These are phyloP conservation scores for Neolamprologus hecqui DNA, from an alignment of 2,113 vertebrate genomes.

Conservation along the genomic window DNA sequence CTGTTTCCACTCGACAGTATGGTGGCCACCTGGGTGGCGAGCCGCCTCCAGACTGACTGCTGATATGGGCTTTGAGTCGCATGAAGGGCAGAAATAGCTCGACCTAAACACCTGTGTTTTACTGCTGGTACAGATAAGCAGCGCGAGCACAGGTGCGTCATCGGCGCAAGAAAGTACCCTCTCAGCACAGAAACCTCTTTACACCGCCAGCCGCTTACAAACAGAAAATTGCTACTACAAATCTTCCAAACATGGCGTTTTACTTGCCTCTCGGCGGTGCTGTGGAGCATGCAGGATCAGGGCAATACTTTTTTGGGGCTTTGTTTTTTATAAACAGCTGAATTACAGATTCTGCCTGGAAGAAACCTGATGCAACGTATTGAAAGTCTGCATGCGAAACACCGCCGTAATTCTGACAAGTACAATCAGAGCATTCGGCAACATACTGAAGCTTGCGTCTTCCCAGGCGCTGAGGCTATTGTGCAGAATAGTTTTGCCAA, in stretches of 20 bases:
- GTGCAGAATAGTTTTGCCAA: not conserved
- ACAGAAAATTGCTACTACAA: constrained; percentile 31
- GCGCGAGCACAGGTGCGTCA: constrained; percentile 26
- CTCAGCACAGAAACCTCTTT: constrained; percentile 39
- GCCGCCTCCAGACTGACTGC: constrained; percentile 42
- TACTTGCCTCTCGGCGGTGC: not conserved
- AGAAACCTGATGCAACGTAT: constrained; percentile 41
- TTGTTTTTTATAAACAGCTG: constrained; percentile 20
- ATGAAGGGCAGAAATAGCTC: constrained; percentile 28
- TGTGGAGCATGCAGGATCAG: constrained; percentile 19
- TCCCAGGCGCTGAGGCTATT: not conserved
- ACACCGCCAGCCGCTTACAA: constrained; percentile 8
- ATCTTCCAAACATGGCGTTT: constrained; percentile 30
- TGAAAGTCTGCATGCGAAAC: constrained; percentile 38
- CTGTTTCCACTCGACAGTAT: constrained; percentile 38
- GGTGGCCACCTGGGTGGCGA: constrained; percentile 47
- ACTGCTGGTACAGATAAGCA: constrained; percentile 22
- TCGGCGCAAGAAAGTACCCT: not conserved
- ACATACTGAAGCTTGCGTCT: not conserved
- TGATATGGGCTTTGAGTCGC: constrained; percentile 4
- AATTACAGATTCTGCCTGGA: not conserved
- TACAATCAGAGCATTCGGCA: not conserved
- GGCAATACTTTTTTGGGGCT: not conserved
- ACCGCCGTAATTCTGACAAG: constrained; percentile 5
- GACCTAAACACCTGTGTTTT: constrained; percentile 36